Percentiles rank a stretch among this genome's conserved stretches.
phyloP scores from a whole-genome alignment of 2,888 invertebrate species.

The Apotomis capreana region DNA sequence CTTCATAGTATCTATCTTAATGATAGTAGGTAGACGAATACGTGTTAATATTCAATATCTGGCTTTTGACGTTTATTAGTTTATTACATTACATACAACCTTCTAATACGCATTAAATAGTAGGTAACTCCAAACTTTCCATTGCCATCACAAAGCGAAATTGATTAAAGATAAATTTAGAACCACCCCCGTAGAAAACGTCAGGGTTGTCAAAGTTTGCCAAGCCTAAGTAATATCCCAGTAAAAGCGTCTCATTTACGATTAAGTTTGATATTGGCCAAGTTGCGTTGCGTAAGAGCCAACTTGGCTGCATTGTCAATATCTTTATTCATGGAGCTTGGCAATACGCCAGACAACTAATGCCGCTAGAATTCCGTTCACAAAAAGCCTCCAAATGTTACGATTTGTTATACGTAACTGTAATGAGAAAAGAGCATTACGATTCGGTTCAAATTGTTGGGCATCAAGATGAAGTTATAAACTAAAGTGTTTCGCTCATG shows the following conservation, averaged over 20 bases:
- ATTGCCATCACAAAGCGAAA: neutral
- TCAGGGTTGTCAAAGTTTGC: slow-evolving; percentile 14
- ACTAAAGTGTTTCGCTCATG: too few species aligned
- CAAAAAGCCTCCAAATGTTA: neutral
- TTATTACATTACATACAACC: too few species aligned
- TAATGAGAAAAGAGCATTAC: too few species aligned
- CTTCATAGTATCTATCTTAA: too few species aligned
- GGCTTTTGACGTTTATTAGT: too few species aligned
- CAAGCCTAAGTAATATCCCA: slow-evolving; percentile 19
- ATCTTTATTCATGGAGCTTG: slow-evolving; percentile 34
- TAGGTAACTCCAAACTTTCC: neutral
- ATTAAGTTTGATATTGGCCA: slow-evolving; percentile 32
- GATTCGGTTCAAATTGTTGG: too few species aligned
- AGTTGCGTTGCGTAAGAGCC: slow-evolving; percentile 28
- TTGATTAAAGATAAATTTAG: slow-evolving; percentile 13
- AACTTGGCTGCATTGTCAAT: slow-evolving; percentile 29
- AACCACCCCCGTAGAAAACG: neutral
- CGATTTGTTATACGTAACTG: too few species aligned
- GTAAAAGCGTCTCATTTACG: slow-evolving; percentile 18
- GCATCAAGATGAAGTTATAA: too few species aligned
- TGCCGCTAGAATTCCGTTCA: too few species aligned
- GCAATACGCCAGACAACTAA: slow-evolving; percentile 25
- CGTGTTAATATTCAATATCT: too few species aligned
- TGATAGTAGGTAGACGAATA: too few species aligned
- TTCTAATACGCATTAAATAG: too few species aligned